phyloP scores from a whole-genome alignment of 2,797 vertebrate species.

The Podargus strigoides region DNA sequence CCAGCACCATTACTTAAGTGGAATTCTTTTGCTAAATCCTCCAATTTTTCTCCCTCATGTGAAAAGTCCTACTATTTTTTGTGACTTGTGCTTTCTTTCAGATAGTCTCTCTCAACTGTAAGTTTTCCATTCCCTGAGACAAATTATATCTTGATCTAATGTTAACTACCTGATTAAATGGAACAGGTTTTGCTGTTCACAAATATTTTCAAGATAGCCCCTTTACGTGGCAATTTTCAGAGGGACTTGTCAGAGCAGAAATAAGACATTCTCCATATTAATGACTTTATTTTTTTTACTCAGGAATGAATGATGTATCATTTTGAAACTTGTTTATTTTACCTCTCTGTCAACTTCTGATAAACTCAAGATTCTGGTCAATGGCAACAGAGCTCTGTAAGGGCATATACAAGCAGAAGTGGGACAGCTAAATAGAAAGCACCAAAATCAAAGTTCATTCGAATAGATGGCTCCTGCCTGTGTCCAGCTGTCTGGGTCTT shows the following conservation, averaged over 20 bases:
- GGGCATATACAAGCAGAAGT: neutral
- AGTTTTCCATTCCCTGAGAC: neutral
- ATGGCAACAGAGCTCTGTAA: neutral
- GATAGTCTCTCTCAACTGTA: neutral
- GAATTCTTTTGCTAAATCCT: neutral
- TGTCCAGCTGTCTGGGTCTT: neutral
- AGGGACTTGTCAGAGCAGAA: neutral
- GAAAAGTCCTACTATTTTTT: neutral
- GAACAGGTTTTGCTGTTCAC: neutral
- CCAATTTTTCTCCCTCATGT: neutral
- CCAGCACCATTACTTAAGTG: rapidly evolving
- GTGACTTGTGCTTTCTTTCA: neutral
- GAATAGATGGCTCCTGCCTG: neutral
- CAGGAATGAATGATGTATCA: neutral
- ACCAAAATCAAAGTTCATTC: neutral
- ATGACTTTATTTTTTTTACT: neutral
- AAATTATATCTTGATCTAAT: neutral
- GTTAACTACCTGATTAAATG: neutral
- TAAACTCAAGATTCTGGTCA: neutral
- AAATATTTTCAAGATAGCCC: neutral
- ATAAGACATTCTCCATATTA: neutral
- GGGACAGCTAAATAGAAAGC: neutral
- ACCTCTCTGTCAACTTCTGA: neutral
- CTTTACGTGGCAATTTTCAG: neutral
- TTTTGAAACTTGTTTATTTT: neutral